phyloP scores from a whole-genome alignment of 2,113 vertebrate genomes.

The Corvus moneduloides region DNA sequence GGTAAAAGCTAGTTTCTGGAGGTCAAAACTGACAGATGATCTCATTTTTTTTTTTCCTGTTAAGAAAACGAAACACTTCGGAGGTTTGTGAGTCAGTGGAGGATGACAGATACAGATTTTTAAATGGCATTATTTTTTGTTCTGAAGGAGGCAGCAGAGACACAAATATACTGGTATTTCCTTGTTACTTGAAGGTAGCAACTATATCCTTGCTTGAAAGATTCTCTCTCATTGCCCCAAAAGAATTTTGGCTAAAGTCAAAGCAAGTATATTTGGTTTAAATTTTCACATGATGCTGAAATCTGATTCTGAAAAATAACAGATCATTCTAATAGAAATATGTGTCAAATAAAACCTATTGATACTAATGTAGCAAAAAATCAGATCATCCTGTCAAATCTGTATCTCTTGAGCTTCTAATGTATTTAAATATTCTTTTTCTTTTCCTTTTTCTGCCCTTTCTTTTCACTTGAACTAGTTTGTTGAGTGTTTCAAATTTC shows the following conservation, averaged over 20 bases:
- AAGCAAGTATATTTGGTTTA: constrained; percentile 14
- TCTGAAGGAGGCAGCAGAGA: neutral
- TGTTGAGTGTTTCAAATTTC: constrained; percentile 2
- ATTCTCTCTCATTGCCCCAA: neutral
- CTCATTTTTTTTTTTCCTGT: neutral
- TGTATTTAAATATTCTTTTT: neutral
- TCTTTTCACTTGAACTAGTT: constrained; percentile 28
- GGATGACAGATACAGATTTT: neutral
- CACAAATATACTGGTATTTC: neutral
- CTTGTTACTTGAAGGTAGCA: neutral
- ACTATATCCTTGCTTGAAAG: neutral
- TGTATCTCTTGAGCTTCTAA: constrained; percentile 13
- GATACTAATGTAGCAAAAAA: constrained; percentile 64
- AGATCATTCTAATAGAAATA: constrained; percentile 12
- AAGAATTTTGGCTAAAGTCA: constrained; percentile 7
- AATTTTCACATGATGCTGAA: constrained; percentile 23
- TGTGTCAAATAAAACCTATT: constrained; percentile 45
- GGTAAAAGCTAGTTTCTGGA: neutral
- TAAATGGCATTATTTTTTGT: neutral
- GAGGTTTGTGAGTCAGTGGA: neutral
- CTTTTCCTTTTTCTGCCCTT: neutral
- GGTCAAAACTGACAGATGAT: neutral
- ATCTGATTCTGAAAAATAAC: constrained; percentile 2
- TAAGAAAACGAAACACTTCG: neutral
- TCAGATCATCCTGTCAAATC: constrained; percentile 49